Conservation (phyloP, 2,797 vertebrate species). For the Platyrinchus mystaceus region DNA sequence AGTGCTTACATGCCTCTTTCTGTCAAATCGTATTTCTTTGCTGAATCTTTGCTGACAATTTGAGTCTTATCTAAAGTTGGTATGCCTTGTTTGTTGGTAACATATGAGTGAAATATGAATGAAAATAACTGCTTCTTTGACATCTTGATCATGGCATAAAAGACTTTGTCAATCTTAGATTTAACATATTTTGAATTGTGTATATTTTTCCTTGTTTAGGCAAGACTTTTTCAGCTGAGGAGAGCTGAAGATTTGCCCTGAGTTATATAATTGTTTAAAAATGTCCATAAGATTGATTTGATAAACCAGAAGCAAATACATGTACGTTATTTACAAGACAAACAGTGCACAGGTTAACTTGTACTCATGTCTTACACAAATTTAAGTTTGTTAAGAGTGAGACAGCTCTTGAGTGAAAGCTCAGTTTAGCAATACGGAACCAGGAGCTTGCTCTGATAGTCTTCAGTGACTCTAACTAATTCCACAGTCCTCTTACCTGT, state of each 20-base stretch:
- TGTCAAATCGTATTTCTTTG: not conserved
- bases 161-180: not conserved
- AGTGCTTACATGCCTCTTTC: not conserved
- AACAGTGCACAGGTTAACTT: not conserved
- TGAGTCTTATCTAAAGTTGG: not conserved
- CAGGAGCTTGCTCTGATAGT: not conserved
- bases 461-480: not conserved
- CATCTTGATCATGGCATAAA: not conserved
- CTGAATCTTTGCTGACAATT: not conserved
- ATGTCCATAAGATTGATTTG: not conserved
- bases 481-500: not conserved
- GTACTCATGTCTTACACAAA: not conserved
- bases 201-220: not conserved
- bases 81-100: not conserved
- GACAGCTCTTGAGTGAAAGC: not conserved
- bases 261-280: not conserved
- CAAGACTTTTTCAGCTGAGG: not conserved
- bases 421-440: not conserved
- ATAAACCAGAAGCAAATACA: not conserved
- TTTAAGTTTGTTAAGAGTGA: not conserved
- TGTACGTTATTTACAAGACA: not conserved
- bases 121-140: not conserved
- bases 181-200: not conserved
- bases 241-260: not conserved
- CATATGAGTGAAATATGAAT: not conserved